phyloP scores from a whole-genome alignment of 2,113 vertebrate species.

The Gadus chalcogrammus region DNA sequence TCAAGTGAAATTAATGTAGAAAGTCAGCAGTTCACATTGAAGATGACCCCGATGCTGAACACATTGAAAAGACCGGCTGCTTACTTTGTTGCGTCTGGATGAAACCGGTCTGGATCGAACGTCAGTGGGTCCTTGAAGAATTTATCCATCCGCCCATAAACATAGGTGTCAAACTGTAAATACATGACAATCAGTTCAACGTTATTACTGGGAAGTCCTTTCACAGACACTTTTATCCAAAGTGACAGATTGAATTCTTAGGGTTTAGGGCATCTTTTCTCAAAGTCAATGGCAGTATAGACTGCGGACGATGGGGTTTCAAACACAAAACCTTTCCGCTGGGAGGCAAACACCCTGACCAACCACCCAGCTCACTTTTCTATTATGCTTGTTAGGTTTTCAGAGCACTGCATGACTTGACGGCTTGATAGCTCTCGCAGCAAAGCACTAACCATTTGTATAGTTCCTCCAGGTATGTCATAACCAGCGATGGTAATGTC shows the following conservation, averaged over 20 bases:
- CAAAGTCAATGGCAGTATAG: too few relatives aligned
- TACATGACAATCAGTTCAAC: too few relatives aligned
- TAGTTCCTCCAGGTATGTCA: conserved; percentile 66
- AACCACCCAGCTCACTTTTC: not conserved
- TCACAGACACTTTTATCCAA: too few relatives aligned
- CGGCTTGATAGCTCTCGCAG: not conserved
- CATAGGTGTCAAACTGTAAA: conserved; percentile 78
- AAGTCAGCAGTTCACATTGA: too few relatives aligned
- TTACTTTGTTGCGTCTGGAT: conserved; percentile 86
- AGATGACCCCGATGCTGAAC: too few relatives aligned
- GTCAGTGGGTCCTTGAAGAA: conserved; percentile 85
- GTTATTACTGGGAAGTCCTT: too few relatives aligned
- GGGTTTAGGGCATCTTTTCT: too few relatives aligned
- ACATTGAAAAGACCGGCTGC: conserved; percentile 15
- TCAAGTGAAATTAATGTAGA: too few relatives aligned
- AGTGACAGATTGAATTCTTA: too few relatives aligned
- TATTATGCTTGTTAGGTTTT: not conserved
- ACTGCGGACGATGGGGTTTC: too few relatives aligned
- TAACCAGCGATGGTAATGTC: conserved; percentile 73
- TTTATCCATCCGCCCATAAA: conserved; percentile 78
- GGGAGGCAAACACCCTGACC: too few relatives aligned
- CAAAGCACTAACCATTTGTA: conserved; percentile 35
- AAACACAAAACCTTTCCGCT: too few relatives aligned
- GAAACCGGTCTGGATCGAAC: conserved; percentile 89
- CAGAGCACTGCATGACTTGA: not conserved